A percentile compares a stretch with the other conserved stretches of the same genome.
Evolutionary conservation across 2,888 invertebrate genomes (phyloP).

Genomic region (Pteria penguin): DNA sequence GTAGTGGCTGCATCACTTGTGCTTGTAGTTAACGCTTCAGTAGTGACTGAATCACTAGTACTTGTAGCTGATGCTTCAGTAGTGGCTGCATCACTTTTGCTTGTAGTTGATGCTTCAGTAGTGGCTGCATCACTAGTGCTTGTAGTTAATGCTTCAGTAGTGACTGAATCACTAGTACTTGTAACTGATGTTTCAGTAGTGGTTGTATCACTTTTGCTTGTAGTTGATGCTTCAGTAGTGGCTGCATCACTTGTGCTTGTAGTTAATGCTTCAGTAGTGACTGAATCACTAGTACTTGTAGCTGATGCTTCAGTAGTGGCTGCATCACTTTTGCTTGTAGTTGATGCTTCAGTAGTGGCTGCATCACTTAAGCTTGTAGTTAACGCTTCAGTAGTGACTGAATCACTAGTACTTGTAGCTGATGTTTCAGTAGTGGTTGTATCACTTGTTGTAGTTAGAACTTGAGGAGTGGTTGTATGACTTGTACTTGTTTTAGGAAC

Average conservation of each 20-base stretch:
- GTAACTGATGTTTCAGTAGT: neutral
- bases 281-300: neutral
- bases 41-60: no score
- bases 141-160: neutral
- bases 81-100: no score
- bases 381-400: constrained; percentile 3
- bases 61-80: no score
- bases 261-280: neutral
- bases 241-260: neutral
- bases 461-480: constrained; percentile 7
- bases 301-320: neutral
- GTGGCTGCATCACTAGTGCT: neutral
- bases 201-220: neutral
- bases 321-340: neutral
- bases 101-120: neutral
- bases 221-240: neutral
- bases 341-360: neutral
- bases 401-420: neutral
- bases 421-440: constrained; percentile 8
- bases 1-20: no score
- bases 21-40: no score
- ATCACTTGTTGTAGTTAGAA: neutral
- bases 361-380: constrained; percentile 8
- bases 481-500: no score
- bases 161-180: neutral